phyloP scores from a whole-genome alignment of 2,797 vertebrate species.

The Propithecus deckenii region DNA sequence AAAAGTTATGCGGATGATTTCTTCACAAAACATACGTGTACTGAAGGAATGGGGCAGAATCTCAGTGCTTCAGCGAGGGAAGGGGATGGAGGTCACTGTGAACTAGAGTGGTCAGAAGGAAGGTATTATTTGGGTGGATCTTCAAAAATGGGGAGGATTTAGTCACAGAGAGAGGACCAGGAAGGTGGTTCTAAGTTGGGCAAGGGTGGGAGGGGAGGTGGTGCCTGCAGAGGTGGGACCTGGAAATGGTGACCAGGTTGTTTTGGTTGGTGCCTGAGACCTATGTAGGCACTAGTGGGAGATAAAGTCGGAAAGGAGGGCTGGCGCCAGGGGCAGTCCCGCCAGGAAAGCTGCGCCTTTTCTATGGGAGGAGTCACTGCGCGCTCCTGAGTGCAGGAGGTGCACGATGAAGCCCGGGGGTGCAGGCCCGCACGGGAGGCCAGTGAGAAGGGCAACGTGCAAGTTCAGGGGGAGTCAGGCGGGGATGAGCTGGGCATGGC shows the following conservation, averaged over 20 bases:
- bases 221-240: neutral
- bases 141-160: neutral
- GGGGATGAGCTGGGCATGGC: neutral
- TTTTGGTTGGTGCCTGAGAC: neutral
- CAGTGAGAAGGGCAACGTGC: neutral
- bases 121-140: neutral
- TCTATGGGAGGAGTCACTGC: neutral
- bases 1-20: neutral
- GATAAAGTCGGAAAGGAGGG: neutral
- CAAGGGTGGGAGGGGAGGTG: neutral
- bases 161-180: neutral
- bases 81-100: neutral
- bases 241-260: accelerated
- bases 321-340: neutral
- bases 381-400: neutral
- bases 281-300: neutral
- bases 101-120: neutral
- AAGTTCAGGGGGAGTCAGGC: neutral
- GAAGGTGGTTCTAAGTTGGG: neutral
- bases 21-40: neutral
- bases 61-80: neutral
- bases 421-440: neutral
- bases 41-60: neutral
- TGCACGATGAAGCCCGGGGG: neutral
- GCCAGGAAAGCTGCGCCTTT: neutral